These are phyloP conservation scores for Cyaniris semiargus DNA, from an alignment of 2,888 invertebrate genomes.

Conservation along the genomic window DNA sequence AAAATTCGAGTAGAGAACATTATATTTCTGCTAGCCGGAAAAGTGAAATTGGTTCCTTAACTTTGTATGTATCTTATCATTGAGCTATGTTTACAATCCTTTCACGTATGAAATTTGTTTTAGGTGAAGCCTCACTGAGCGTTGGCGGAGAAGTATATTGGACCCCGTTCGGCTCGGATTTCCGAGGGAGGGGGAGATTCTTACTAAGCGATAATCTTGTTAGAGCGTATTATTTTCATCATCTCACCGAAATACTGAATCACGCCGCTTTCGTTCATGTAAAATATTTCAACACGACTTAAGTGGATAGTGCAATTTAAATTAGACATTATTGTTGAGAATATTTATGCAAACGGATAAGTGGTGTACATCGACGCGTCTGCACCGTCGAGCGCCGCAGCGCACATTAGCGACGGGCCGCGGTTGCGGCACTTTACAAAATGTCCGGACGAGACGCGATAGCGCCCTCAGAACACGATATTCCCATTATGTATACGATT, in stretches of 20 bases:
- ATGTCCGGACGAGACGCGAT: conserved; percentile 79
- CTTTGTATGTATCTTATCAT: conserved; percentile 23
- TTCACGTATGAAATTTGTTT: conserved; percentile 35
- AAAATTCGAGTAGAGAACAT: conserved; percentile 2
- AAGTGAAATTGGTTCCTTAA: conserved; percentile 20
- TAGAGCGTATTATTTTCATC: conserved; percentile 32
- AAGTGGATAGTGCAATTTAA: conserved; percentile 31
- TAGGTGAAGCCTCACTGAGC: conserved; percentile 76
- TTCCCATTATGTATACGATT: conserved; percentile 81
- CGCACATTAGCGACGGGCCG: conserved; percentile 54
- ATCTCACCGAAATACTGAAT: conserved; percentile 26
- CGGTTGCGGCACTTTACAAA: conserved; percentile 77
- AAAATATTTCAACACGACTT: conserved; percentile 23
- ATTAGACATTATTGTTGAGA: conserved; percentile 10
- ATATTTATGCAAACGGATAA: conserved; percentile 53
- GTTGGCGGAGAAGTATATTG: conserved; percentile 52
- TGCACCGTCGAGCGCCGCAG: conserved; percentile 57
- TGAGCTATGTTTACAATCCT: conserved; percentile 7
- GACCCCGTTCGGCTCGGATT: conserved; percentile 38
- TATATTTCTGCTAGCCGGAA: neutral
- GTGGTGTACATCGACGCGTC: conserved; percentile 61
- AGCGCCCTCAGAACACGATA: conserved; percentile 80
- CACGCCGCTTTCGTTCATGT: conserved; percentile 31
- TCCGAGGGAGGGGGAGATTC: conserved; percentile 34
- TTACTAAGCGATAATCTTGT: conserved; percentile 31